These are phyloP conservation scores for Spilogale gracilis DNA, from an alignment of 2,113 vertebrate genomes.

Conservation along the genomic window DNA sequence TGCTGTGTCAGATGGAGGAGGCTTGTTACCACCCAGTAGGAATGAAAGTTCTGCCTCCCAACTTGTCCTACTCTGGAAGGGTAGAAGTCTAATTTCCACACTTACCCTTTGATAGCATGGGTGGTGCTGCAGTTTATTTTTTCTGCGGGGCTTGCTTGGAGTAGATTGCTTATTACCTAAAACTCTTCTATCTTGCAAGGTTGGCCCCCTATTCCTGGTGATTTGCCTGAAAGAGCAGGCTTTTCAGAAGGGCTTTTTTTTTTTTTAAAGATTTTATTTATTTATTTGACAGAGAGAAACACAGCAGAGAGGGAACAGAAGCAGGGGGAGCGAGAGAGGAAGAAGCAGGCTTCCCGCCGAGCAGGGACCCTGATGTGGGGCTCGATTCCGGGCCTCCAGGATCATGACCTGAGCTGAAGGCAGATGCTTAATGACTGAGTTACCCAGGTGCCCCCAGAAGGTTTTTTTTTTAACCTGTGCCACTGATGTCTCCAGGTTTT, in stretches of 20 bases:
- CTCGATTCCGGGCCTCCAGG: no score
- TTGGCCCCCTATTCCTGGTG: neutral
- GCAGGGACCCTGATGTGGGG: no score
- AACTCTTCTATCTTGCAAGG: conserved; percentile 18
- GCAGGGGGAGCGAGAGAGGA: no score
- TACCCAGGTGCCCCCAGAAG: no score
- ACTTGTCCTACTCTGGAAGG: neutral
- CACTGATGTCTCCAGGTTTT: conserved; percentile 12
- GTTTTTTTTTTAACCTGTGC: neutral
- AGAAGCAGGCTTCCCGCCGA: no score
- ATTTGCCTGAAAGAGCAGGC: neutral
- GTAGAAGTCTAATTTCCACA: neutral
- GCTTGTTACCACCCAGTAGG: neutral
- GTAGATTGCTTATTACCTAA: conserved; percentile 17
- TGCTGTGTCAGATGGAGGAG: neutral
- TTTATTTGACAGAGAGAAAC: no score
- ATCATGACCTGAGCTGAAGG: no score
- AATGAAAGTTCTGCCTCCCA: conserved; percentile 17
- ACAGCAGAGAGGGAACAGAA: no score
- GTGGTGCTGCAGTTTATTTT: neutral
- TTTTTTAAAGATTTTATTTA: neutral
- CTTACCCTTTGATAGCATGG: conserved; percentile 39
- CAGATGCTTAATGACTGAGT: no score
- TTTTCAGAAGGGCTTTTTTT: neutral
- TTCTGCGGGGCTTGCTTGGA: neutral